A percentile compares a stretch with the other conserved stretches of the same genome.
Evolutionary conservation across 2,113 vertebrate genomes (phyloP).

Genomic region (Calidris pugnax): DNA sequence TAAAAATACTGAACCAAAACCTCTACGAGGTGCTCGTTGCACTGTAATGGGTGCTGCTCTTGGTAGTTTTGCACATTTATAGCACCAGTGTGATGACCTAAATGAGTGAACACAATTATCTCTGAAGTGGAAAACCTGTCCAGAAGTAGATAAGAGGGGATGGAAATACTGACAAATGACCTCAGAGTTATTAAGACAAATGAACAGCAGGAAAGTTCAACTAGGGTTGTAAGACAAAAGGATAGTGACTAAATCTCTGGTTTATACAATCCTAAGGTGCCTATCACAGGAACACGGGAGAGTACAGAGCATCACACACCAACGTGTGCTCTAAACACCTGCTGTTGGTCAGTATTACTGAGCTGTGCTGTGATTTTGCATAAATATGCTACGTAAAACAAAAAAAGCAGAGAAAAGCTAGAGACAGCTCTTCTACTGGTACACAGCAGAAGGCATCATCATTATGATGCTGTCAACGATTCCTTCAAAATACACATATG

Average conservation of each 20-base stretch:
- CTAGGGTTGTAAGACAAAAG: background rate
- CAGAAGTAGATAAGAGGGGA: background rate
- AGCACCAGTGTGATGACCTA: background rate
- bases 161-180: background rate
- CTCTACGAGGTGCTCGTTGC: background rate
- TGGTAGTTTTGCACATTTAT: background rate
- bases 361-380: background rate
- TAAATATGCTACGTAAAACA: background rate
- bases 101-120: background rate
- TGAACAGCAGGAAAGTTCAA: background rate
- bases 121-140: conserved; percentile 2
- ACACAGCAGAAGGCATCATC: background rate
- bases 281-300: background rate
- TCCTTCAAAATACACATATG: background rate
- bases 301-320: background rate
- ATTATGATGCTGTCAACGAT: fast-evolving
- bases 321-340: background rate
- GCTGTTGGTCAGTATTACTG: background rate
- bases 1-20: background rate
- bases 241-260: background rate
- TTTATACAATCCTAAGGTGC: background rate
- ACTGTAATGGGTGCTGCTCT: background rate
- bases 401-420: background rate
- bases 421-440: background rate
- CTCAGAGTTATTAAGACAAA: background rate